A percentile compares a stretch with the other conserved stretches of the same genome.
Conservation (phyloP, 2,888 invertebrate species). For the Thymelicus sylvestris region DNA sequence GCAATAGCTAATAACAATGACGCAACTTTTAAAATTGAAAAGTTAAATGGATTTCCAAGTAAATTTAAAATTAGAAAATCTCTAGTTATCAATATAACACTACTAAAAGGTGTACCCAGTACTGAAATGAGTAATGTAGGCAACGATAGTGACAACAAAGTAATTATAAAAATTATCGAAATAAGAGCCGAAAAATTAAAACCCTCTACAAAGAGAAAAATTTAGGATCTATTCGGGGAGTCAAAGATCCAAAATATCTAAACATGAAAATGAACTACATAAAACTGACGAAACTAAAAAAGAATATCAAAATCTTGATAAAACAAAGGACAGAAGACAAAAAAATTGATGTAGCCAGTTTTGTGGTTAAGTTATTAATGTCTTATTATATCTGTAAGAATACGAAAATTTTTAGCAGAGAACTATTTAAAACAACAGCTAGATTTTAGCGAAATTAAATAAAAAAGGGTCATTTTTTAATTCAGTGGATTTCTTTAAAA, state of each 20-base stretch:
- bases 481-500: too few relatives aligned
- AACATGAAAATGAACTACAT: slow-evolving; percentile 38
- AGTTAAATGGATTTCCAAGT: slow-evolving; percentile 42
- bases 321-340: slow-evolving; percentile 43
- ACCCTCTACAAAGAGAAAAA: slow-evolving; percentile 70
- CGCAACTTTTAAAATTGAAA: slow-evolving; percentile 59
- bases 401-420: slow-evolving; percentile 87
- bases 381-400: slow-evolving; percentile 90
- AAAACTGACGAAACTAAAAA: slow-evolving; percentile 33
- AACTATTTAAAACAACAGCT: slow-evolving; percentile 89
- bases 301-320: slow-evolving; percentile 29
- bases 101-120: slow-evolving; percentile 68
- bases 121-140: slow-evolving; percentile 47
- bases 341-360: slow-evolving; percentile 85
- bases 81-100: slow-evolving; percentile 74
- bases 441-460: too few relatives aligned
- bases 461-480: too few relatives aligned
- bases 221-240: slow-evolving; percentile 81
- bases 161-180: slow-evolving; percentile 41
- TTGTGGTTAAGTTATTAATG: slow-evolving; percentile 89
- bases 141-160: slow-evolving; percentile 39
- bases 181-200: slow-evolving; percentile 55
- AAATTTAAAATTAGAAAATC: slow-evolving; percentile 54
- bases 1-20: slow-evolving; percentile 51
- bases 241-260: slow-evolving; percentile 60